Conservation (phyloP, 1,140 invertebrate genomes). For the Hirudo medicinalis region DNA sequence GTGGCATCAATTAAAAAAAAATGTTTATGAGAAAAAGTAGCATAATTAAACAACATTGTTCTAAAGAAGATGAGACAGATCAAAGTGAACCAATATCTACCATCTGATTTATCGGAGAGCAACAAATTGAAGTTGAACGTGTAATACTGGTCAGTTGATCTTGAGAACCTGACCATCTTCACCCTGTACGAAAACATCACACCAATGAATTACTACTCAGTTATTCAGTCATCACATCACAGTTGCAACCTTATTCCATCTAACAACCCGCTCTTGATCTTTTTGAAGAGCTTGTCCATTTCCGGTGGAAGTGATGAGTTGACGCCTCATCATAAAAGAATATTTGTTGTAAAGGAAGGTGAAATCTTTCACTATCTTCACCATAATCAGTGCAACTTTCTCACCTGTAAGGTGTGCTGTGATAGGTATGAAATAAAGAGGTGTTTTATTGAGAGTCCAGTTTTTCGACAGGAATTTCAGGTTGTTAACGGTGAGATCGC, state of each 20-base stretch:
- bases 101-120: too few relatives aligned
- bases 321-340: not conserved
- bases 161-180: not conserved
- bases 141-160: not conserved
- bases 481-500: conserved; percentile 4
- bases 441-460: conserved; percentile 1
- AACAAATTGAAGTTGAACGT: too few relatives aligned
- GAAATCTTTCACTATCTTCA: too few relatives aligned
- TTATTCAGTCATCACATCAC: not conserved
- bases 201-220: not conserved
- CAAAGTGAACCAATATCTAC: too few relatives aligned
- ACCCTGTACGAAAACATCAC: not conserved
- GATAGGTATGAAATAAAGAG: not conserved
- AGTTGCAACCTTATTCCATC: not conserved
- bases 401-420: too few relatives aligned
- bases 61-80: too few relatives aligned
- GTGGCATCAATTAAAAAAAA: too few relatives aligned
- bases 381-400: too few relatives aligned
- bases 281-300: conserved; percentile 1
- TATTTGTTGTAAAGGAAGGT: too few relatives aligned
- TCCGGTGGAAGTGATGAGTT: conserved; percentile 5
- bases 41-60: too few relatives aligned
- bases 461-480: conserved; percentile 1
- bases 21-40: too few relatives aligned
- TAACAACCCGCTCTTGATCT: not conserved